Base-by-base conservation (phyloP, 2,888 invertebrate species). In the Rhagium mordax region DNA sequence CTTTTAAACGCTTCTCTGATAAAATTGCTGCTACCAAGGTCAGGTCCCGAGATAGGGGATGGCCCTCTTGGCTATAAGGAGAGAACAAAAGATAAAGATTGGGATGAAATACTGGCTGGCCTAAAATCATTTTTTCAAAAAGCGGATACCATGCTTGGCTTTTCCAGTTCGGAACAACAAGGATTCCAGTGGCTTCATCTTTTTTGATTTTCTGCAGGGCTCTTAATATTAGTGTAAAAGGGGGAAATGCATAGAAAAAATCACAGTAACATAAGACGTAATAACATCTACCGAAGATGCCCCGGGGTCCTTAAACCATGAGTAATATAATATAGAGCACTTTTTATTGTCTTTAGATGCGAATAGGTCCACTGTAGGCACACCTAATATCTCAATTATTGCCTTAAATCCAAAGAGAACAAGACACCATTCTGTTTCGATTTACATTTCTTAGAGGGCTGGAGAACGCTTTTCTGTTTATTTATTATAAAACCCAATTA, bases 151-250 rank as follows among this genome's bases (percentile, higher is more conserved):
- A 72, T 20, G 70, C 15, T 59, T 75, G 79, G 64, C 75, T 70
- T 57, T 76, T 75, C 82, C 78, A 84, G n/a, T 70, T 47, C 16
- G 81, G 83, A 6, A 83, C 81, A 3, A 84, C 80, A 5, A 84
- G 59, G 21, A 84, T 79, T 4, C 81, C 82, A 18, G 61, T 66
- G 3, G 84, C 80, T 49, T 70, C 74, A 27, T 84, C 82, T 1
- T 49, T 15, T 15, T 47, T 55, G 18, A 75, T 61, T 33, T 75
- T 72, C 16, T 70, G 27, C 16, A 61, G 20, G n/a, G 21, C 15
- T 41, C 62, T 15, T 0, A 51, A 7, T 0, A 62, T 61, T 7
- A 74, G 13, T 4, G 72, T 6, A 75, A 64, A 71, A 1, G 49
- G 55, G 0, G 76, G 79, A 70, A 78, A 80, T 47, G 77, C 75